Base-by-base conservation (phyloP, 2,888 invertebrate species). In the Polyploca ridens region DNA sequence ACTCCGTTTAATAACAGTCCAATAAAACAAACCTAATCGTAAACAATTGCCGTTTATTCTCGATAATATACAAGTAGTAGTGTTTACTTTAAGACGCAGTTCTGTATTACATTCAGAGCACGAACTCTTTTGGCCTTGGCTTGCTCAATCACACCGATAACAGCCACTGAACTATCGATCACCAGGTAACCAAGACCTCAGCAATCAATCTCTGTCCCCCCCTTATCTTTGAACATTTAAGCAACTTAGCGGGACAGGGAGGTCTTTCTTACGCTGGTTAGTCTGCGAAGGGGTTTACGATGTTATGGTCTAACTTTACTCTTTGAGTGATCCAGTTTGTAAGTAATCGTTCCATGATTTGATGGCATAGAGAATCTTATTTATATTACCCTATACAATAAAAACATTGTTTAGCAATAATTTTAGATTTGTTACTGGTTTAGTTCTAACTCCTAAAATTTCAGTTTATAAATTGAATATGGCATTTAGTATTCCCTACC, bases 61-160 rank as follows among this genome's bases (percentile, higher is more conserved):
- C 54, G 19, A 54, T 54, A 54, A 71, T 69, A 69, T 73, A 76
- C 72, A 69, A 76, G 72, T 66, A 66, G 65, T 67, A 65, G 58
- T 78, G 78, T 79, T 78, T 78, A 76, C 70, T 75, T 64, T 75
- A 69, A 72, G 67, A 72, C 75, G 72, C 77, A 70, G 67, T 72
- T 79, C 74, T 80, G 77, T 83, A 69, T 79, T 76, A 63, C 65
- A 86, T 85, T 86, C 87, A 64, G 75, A 74, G 83, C 87, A 86
- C 83, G 84, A 80, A 78, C 82, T 74, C 65, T 62, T 60, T 66
- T 67, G 78, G 76, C 84, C 83, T 84, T 84, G 82, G 75, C 77
- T 77, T 73, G 72, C 74, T 82, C 76, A 78, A 82, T 81, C 82
- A 76, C 75, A 69, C 64, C 79, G 83, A 84, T 85, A 84, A 81